phyloP scores from a whole-genome alignment of 2,113 vertebrate genomes.

The Recurvirostra avosetta region DNA sequence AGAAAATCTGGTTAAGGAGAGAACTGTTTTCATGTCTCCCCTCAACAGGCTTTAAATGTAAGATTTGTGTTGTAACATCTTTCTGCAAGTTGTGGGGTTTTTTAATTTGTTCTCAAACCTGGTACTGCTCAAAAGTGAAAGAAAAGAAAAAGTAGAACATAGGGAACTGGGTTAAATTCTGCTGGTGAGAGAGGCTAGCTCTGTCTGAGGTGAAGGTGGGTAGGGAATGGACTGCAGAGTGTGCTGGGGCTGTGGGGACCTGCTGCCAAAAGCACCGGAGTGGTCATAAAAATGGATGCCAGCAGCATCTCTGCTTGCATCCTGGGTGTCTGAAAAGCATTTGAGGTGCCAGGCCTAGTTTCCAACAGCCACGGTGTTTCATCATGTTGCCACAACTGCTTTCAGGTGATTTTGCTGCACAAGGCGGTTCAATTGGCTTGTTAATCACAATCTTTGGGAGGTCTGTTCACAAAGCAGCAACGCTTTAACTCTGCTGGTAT shows the following conservation, averaged over 20 bases:
- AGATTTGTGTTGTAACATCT: background rate
- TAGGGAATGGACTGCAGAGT: background rate
- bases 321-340: background rate
- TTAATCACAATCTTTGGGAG: background rate
- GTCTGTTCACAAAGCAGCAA: background rate
- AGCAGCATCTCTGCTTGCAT: background rate
- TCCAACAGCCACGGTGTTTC: accelerated
- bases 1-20: background rate
- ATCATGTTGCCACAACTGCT: background rate
- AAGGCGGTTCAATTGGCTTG: background rate
- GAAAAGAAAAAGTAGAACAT: background rate
- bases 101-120: background rate
- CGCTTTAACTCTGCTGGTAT: background rate
- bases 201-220: background rate
- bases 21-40: background rate
- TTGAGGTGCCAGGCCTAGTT: background rate
- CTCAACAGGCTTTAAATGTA: background rate
- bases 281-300: background rate
- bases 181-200: background rate
- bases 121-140: background rate
- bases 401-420: background rate
- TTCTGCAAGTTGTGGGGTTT: background rate
- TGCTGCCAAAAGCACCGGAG: background rate
- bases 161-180: background rate
- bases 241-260: background rate